phyloP scores from a whole-genome alignment of 2,113 vertebrate genomes.

The Euleptes europaea region DNA sequence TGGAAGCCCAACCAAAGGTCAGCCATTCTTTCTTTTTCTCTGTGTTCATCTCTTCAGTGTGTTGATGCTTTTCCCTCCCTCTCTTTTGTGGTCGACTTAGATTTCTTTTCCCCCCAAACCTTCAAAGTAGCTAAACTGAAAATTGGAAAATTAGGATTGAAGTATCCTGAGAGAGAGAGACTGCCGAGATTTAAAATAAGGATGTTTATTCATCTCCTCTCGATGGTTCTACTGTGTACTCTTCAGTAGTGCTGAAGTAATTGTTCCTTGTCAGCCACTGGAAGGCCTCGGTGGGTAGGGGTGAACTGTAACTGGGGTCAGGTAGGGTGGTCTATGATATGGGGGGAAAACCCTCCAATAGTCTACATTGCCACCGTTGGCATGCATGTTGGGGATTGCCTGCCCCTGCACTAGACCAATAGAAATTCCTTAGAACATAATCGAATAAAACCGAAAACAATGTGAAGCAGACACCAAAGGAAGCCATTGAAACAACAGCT shows the following conservation, averaged over 20 bases:
- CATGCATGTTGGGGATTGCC: too few relatives aligned
- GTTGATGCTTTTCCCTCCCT: constrained; percentile 15
- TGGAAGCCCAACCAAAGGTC: constrained; percentile 67
- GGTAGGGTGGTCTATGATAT: too few relatives aligned
- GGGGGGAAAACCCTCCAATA: too few relatives aligned
- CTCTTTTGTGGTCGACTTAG: constrained; percentile 32
- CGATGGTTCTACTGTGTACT: constrained; percentile 2
- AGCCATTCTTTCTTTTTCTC: constrained; percentile 46
- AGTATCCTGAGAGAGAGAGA: constrained; percentile 39
- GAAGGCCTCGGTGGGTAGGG: background rate
- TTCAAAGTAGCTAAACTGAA: constrained; percentile 48
- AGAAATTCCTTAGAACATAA: too few relatives aligned
- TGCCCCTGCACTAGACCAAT: too few relatives aligned
- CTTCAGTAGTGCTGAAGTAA: background rate
- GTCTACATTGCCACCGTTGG: too few relatives aligned
- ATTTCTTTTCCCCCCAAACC: constrained; percentile 10
- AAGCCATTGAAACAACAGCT: too few relatives aligned
- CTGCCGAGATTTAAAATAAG: constrained; percentile 31
- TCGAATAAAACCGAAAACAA: too few relatives aligned
- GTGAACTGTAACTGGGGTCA: too few relatives aligned
- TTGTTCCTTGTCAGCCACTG: background rate
- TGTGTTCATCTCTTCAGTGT: constrained; percentile 51
- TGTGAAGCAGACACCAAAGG: too few relatives aligned
- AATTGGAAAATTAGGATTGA: constrained; percentile 46
- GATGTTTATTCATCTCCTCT: constrained; percentile 52